Base-by-base conservation (phyloP, 1,140 invertebrate species). In the Formica exsecta region DNA sequence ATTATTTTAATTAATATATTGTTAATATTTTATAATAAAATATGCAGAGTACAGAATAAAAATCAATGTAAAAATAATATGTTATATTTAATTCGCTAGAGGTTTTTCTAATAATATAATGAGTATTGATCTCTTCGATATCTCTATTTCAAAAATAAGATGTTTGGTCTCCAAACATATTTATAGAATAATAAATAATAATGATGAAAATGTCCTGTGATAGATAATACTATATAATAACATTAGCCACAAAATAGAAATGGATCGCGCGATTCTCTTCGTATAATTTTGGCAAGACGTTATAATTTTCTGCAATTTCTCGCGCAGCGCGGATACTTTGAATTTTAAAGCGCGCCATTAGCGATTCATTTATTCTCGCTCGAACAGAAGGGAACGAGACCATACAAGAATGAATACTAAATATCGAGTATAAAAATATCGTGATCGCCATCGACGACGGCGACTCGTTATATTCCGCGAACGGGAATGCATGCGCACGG, bases 351-450 rank as follows among this genome's bases (percentile, higher is more conserved):
- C 29, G 22, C 48, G 13, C 4, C 19, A 65, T 87, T 75, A 80
- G 19, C 32, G 68, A 87, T 86, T 73, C 68, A 57, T 75, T 41
- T 84, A 84, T 84, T 84, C 73, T 84, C 73, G 71, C 41, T 32
- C 41, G 71, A 41, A 32, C 32, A 48, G n/a, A 44, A 75, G 57
- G 32, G 41, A 75, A 54, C 74, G 59, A 51, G 48, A 32, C 36
- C n/a, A 2, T 36, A 44, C 32, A 79, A 61, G 32, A 25, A 65
- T 44, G 87, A 65, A 76, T 77, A 62, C 74, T 89, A 81, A 86
- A 86, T 74, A 71, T 89, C 64, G 74, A 65, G 76, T 25, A 38
- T 22, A 77, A 71, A 75, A 89, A 89, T 38, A 76, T 65, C 16
- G 54, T 51, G 29, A 54, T 75, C 57, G 36, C 65, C 70, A 57